phyloP scores from a whole-genome alignment of 2,888 invertebrate species.

The Theristus sp. region DNA sequence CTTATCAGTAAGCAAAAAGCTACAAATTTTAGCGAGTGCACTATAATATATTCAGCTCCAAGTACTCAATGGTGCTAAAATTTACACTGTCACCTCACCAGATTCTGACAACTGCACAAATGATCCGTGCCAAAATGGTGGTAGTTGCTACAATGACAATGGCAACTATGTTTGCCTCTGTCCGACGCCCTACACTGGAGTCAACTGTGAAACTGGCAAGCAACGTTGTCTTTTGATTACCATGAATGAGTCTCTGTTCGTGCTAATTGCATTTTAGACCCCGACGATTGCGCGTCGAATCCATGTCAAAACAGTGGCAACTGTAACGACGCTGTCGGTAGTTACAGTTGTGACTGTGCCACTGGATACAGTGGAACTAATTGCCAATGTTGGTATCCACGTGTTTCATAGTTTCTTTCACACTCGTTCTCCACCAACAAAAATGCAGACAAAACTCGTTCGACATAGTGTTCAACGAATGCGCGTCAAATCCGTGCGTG shows the following conservation, averaged over 20 bases:
- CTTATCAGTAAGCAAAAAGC: background rate
- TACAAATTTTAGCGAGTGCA: background rate
- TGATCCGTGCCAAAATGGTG: background rate
- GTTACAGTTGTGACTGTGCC: slow-evolving; percentile 70
- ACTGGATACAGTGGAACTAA: slow-evolving; percentile 65
- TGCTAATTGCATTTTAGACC: background rate
- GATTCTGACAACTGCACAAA: background rate
- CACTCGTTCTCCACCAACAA: too few relatives aligned
- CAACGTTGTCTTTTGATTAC: too few relatives aligned
- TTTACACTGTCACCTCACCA: background rate
- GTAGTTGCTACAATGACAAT: background rate
- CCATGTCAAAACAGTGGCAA: slow-evolving; percentile 47
- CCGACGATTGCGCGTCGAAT: background rate
- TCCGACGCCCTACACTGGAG: background rate
- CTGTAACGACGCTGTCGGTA: slow-evolving; percentile 62
- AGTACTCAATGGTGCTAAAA: too few relatives aligned
- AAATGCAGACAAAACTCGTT: too few relatives aligned
- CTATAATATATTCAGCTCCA: too few relatives aligned
- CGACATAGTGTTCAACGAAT: too few relatives aligned
- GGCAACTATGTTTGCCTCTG: too few relatives aligned
- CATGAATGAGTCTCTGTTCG: too few relatives aligned
- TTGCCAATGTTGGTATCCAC: slow-evolving; percentile 44
- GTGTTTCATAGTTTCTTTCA: too few relatives aligned
- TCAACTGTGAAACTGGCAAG: too few relatives aligned
- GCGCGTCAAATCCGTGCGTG: background rate